Conservation (phyloP, 2,888 invertebrate genomes). For the Meiosimyza platycephala region DNA sequence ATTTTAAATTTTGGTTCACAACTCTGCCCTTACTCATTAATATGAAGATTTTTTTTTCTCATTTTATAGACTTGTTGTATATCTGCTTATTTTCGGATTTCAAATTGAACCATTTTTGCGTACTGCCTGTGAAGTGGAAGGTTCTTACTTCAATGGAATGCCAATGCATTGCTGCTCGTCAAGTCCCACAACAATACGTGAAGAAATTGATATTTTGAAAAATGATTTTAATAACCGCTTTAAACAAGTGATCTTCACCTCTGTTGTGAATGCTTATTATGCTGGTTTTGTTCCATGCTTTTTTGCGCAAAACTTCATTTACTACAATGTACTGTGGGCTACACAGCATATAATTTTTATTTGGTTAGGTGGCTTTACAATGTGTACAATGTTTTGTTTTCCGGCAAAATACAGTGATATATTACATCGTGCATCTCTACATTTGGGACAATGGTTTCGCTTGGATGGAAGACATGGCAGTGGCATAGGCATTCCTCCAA, state of each 20-base stretch:
- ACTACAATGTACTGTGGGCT: conserved; percentile 87
- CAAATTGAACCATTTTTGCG: conserved; percentile 83
- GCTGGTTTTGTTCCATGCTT: conserved; percentile 89
- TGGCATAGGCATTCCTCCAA: conserved; percentile 43
- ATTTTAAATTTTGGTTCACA: too few species aligned
- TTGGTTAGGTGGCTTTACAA: conserved; percentile 85
- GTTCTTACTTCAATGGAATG: conserved; percentile 69
- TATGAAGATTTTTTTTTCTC: conserved; percentile 33
- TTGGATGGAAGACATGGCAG: conserved; percentile 53
- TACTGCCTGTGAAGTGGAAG: conserved; percentile 63
- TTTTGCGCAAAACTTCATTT: conserved; percentile 80
- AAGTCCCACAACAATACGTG: conserved; percentile 77
- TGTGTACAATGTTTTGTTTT: conserved; percentile 78
- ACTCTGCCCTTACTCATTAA: too few species aligned
- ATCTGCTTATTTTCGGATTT: conserved; percentile 84
- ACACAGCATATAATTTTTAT: conserved; percentile 86
- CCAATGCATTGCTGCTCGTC: conserved; percentile 83
- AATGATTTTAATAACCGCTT: conserved; percentile 90
- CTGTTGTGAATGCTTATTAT: conserved; percentile 87
- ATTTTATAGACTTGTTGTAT: conserved; percentile 75
- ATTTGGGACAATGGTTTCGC: conserved; percentile 76
- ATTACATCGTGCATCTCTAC: conserved; percentile 88
- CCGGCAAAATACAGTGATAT: conserved; percentile 84
- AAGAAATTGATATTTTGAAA: conserved; percentile 86
- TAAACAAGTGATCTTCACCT: conserved; percentile 87